Percentiles rank a stretch among this genome's conserved stretches.
These are phyloP conservation scores for Solenopsis invicta DNA, from an alignment of 1,140 invertebrate genomes.

Conservation along the genomic window DNA sequence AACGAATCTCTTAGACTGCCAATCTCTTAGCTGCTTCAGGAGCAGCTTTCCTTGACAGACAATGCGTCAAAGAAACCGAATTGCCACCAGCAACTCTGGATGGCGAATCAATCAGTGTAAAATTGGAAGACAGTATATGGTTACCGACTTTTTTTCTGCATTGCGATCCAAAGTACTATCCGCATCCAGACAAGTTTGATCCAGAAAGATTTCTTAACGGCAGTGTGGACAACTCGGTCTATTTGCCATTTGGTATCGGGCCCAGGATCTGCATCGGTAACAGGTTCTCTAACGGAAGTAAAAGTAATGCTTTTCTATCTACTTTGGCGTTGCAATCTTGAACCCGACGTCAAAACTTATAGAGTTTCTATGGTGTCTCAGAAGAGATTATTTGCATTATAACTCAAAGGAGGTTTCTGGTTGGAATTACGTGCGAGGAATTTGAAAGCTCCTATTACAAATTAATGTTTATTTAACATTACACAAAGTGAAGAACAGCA, in stretches of 20 bases:
- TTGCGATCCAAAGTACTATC: constrained; percentile 39
- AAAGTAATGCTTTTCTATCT: constrained; percentile 79
- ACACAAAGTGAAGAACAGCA: neutral
- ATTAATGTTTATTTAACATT: neutral
- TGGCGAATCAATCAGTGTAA: neutral
- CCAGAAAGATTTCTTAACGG: constrained; percentile 52
- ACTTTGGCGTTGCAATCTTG: constrained; percentile 72
- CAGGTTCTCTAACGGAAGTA: constrained; percentile 74
- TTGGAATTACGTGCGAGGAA: constrained; percentile 22
- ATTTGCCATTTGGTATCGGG: constrained; percentile 83
- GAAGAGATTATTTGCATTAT: neutral
- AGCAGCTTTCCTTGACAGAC: constrained; percentile 5
- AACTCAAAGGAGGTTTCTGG: constrained; percentile 63
- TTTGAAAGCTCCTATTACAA: neutral
- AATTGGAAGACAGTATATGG: constrained; percentile 28
- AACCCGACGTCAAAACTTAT: constrained; percentile 71
- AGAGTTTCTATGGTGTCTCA: constrained; percentile 64
- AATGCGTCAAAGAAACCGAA: constrained; percentile 55
- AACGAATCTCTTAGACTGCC: constrained; percentile 25
- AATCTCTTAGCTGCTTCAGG: no score
- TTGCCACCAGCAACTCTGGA: constrained; percentile 29
- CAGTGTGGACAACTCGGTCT: neutral
- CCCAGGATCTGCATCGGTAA: constrained; percentile 86
- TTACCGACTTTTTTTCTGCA: constrained; percentile 3
- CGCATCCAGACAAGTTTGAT: constrained; percentile 39